Base-by-base conservation (phyloP, 1,140 invertebrate genomes). In the Tetraneura akinire region DNA sequence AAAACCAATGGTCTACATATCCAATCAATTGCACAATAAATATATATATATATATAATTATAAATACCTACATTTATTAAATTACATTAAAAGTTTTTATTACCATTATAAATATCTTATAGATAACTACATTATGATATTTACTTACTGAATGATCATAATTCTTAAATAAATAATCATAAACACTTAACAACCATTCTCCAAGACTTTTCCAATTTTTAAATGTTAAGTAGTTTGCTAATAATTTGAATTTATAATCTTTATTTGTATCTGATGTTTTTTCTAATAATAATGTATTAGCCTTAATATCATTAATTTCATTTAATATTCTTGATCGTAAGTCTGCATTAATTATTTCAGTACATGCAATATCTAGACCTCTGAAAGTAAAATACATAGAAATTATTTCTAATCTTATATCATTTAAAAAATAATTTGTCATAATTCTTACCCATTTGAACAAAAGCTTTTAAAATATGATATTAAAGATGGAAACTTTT, bases 401-500 rank as follows among this genome's bases (percentile, higher is more conserved):
- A 6, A 74, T 14, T 3, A 76, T 42, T 60, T 74, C 5, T 1
- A 23, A 60, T 14, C 21, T 23, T 13, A 76, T 16, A 42, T 37
- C 14, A 23, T 60, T 60, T 26, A 18, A n/a, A 60, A 55, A n/a
- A n/a, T 4, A 29, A 26, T 18, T 76, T 18, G n/a, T 37, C 32
- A 37, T 62, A 57, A 60, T 1, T 8, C 81, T 82, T 81, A 83
- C 83, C 82, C 80, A 11, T 84, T 53, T 16, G 82, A 82, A 78
- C 82, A 83, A 71, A 81, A 84, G 26, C 81, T 55, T 55, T 81
- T 78, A 73, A 84, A 84, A 66, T 83, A 80, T n/a, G 91, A 88
- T 83, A 87, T 87, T 60, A 94, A 87, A 70, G 89, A 90, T 23
- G 92, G 91, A 85, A 91, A 90, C 81, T 90, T 87, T 82, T 89